A percentile compares a stretch with the other conserved stretches of the same genome.
Evolutionary conservation across 2,797 vertebrate genomes (phyloP).

Genomic region (Paratrypauchen microcephalus): DNA sequence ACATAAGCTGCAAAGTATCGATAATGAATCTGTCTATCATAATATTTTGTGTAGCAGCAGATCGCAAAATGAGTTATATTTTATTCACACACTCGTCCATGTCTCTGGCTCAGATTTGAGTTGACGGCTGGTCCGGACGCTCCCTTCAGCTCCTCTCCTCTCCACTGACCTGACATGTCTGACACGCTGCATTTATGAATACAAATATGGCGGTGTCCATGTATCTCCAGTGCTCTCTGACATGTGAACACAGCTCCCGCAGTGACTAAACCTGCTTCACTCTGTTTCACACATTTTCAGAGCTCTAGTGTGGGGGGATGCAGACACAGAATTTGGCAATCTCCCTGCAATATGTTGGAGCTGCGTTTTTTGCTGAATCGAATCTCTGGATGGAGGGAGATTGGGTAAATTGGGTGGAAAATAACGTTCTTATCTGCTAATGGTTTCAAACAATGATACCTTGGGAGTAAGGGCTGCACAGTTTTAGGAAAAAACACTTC

Average conservation of each 20-base stretch:
- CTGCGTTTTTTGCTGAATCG: background rate
- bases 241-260: background rate
- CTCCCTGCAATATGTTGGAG: background rate
- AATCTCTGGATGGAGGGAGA: background rate
- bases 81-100: background rate
- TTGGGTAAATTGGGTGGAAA: background rate
- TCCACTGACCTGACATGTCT: background rate
- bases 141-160: background rate
- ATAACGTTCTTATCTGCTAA: background rate
- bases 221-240: background rate
- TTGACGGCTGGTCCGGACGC: background rate
- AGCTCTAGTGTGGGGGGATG: too few species aligned
- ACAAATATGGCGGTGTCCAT: background rate
- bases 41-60: background rate
- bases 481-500: background rate
- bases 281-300: background rate
- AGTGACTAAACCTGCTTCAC: background rate
- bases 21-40: background rate
- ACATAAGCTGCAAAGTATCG: too few species aligned
- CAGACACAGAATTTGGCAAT: background rate
- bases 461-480: background rate
- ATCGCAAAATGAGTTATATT: background rate
- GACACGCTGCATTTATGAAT: constrained; percentile 11
- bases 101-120: background rate
- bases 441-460: background rate